phyloP scores from a whole-genome alignment of 2,113 vertebrate species.

The Balaenoptera acutorostrata region DNA sequence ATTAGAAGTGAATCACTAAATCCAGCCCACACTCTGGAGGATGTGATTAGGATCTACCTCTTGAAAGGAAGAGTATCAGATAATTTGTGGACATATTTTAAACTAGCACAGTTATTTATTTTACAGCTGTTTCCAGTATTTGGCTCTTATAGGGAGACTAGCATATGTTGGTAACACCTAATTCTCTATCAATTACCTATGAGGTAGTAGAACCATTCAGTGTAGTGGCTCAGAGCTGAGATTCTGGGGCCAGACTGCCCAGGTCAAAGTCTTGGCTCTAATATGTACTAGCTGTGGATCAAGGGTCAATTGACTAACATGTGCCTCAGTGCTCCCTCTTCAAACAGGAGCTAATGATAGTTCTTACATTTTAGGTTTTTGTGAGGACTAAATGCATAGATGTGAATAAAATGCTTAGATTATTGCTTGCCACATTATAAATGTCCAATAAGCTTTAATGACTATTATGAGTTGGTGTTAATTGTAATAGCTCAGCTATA shows the following conservation, averaged over 20 bases:
- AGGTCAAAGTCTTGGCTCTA: neutral
- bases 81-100: neutral
- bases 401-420: neutral
- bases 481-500: neutral
- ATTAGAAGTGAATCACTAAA: neutral
- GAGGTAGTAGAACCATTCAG: neutral
- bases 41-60: neutral
- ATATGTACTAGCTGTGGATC: neutral
- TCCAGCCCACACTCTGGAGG: neutral
- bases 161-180: neutral
- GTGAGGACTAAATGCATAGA: neutral
- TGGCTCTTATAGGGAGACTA: neutral
- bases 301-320: neutral
- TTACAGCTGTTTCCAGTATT: neutral
- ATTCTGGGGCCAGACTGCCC: neutral
- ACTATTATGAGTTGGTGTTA: neutral
- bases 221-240: neutral
- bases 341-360: neutral
- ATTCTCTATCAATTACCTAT: neutral
- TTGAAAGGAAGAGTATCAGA: neutral
- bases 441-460: neutral
- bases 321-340: neutral
- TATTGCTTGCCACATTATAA: neutral
- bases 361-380: neutral
- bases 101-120: neutral